Evolutionary conservation across 2,797 vertebrate species (phyloP).

Genomic region (Bradypodion ventrale): DNA sequence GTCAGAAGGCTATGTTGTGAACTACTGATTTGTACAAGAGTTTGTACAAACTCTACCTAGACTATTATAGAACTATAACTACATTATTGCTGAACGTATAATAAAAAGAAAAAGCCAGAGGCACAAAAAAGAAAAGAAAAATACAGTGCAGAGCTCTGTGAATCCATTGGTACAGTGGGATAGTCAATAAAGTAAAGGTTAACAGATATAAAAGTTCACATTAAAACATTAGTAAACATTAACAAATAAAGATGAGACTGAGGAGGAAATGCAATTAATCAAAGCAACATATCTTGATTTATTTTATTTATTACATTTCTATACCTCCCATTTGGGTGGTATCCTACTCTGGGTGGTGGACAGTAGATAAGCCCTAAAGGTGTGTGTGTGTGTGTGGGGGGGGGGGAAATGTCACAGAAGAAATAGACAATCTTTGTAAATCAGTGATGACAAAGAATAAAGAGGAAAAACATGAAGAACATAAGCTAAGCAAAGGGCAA

Average conservation of each 20-base stretch:
- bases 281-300: fast-evolving
- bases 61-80: neutral
- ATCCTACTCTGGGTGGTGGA: too few relatives aligned
- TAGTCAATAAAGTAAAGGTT: constrained; percentile 29
- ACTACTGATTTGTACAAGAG: neutral
- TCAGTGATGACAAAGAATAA: constrained; percentile 14
- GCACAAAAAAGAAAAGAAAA: constrained; percentile 27
- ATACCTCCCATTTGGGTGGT: too few relatives aligned
- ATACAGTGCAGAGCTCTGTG: neutral
- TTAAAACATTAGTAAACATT: constrained; percentile 20
- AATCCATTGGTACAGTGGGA: neutral
- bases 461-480: neutral
- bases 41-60: neutral
- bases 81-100: neutral
- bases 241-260: constrained; percentile 1
- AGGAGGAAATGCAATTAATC: constrained; percentile 19
- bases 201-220: constrained; percentile 18
- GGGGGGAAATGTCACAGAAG: fast-evolving
- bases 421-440: neutral
- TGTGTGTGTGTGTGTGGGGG: too few relatives aligned
- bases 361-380: neutral
- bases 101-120: constrained; percentile 18
- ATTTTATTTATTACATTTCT: too few relatives aligned
- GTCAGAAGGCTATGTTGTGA: neutral
- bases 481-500: neutral